phyloP scores from a whole-genome alignment of 2,797 vertebrate genomes.

The Bufotes viridis region DNA sequence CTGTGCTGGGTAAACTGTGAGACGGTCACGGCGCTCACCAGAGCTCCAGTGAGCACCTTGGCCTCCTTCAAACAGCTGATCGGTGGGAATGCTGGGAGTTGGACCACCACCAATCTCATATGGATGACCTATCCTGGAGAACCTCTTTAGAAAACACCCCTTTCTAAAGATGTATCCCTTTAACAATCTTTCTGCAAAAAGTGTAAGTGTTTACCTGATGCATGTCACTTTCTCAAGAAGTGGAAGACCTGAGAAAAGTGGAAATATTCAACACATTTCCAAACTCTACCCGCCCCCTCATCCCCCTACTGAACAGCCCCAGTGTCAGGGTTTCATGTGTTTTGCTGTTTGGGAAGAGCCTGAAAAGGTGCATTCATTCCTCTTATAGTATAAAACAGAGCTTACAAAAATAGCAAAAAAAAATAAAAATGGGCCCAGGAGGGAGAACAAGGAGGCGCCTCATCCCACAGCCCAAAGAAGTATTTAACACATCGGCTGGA shows the following conservation, averaged over 20 bases:
- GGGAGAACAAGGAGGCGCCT: constrained; percentile 80
- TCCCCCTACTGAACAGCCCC: constrained; percentile 4
- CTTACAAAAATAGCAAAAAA: constrained; percentile 20
- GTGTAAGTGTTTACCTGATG: background rate
- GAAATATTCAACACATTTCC: background rate
- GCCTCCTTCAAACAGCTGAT: too few relatives aligned
- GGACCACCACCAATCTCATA: too few relatives aligned
- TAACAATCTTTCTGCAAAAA: background rate
- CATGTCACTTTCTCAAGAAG: background rate
- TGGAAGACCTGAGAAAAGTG: background rate
- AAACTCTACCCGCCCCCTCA: background rate
- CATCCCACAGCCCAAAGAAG: constrained; percentile 75
- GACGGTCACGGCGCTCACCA: too few relatives aligned
- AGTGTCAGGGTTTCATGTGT: constrained; percentile 16
- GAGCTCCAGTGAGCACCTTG: too few relatives aligned
- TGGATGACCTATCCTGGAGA: too few relatives aligned
- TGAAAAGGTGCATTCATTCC: constrained; percentile 56
- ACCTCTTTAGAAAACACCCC: too few relatives aligned
- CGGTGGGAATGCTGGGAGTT: too few relatives aligned
- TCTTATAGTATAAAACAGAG: background rate
- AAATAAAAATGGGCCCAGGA: constrained; percentile 33
- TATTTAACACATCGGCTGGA: constrained; percentile 73
- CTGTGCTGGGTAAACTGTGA: too few relatives aligned
- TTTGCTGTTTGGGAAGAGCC: background rate
- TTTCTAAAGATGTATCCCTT: background rate